Base-by-base conservation (phyloP, 1,140 invertebrate species). In the Belonocnema kinseyi region DNA sequence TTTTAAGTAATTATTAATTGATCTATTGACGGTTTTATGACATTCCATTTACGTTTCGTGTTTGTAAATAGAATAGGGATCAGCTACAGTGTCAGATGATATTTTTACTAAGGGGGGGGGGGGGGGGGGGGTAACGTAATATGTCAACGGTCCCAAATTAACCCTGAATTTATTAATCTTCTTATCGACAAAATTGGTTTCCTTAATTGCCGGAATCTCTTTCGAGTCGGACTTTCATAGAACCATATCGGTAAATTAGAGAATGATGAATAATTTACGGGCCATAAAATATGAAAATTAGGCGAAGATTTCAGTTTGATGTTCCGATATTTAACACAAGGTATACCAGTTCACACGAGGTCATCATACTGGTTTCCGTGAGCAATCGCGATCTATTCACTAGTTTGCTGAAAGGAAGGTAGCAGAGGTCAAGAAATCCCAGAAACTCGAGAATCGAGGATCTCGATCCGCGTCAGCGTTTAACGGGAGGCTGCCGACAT, bases 231-330 rank as follows among this genome's bases (percentile, higher is more conserved):
- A 61, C 1, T 61, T 61, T 21, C 13, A 26, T 58, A 21, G 21
- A 14, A 11, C 26, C 2, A 12, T 14, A 21, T 56, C 14, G 14
- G 14, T 40, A 40, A 40, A 40, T 40, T 11, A 21, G 12, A 21
- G 2, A 1, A 8, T 33, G 26, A 1, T 13, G 54, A 17, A 51
- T 77, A 73, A 77, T 77, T 77, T 77, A 77, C 40, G 76, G 50
- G n/a, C 19, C 46, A 52, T 77, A 73, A 77, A 77, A 40, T 73
- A 66, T 50, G 53, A 17, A 56, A 73, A 56, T 73, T 61, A 77
- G 46, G 46, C 52, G 71, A 77, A 54, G 72, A 77, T 73, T 77
- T 77, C 13, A 53, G n/a, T 70, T 77, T 50, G 56, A 73, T 72
- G 76, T 66, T 26, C 66, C 52, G 56, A 73, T 54, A 56, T 56